phyloP scores from a whole-genome alignment of 2,113 vertebrate species.

The Kryptolebias marmoratus region DNA sequence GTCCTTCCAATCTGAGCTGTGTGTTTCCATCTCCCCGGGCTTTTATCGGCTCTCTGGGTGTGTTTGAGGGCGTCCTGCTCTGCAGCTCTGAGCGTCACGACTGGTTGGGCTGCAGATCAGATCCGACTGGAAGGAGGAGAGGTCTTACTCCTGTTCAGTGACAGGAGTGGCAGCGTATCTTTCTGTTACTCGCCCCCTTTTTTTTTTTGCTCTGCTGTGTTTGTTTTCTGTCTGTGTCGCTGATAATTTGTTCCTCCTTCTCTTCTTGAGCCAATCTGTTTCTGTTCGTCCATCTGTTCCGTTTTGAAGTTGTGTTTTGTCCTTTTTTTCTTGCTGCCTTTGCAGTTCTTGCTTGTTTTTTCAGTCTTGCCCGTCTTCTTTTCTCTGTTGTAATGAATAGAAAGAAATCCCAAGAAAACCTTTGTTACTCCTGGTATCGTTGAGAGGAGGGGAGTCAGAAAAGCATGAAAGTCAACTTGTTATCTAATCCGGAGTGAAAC shows the following conservation, averaged over 20 bases:
- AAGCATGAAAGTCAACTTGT: conserved; percentile 31
- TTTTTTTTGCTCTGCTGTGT: neutral
- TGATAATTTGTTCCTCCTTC: conserved; percentile 7
- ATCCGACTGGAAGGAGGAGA: conserved; percentile 37
- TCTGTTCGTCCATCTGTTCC: neutral
- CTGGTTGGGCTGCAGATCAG: conserved; percentile 45
- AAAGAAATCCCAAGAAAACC: conserved; percentile 21
- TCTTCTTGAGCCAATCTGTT: neutral
- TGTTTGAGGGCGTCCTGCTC: conserved; percentile 19
- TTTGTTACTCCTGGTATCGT: neutral
- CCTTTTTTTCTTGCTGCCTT: neutral
- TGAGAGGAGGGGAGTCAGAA: conserved; percentile 5
- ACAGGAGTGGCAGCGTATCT: conserved; percentile 43
- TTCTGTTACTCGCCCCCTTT: conserved; percentile 4
- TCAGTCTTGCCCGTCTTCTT: neutral
- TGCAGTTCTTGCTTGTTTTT: neutral
- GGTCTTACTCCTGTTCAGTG: conserved; percentile 32
- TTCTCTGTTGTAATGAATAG: neutral
- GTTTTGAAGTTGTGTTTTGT: neutral
- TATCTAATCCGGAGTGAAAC: conserved; percentile 51
- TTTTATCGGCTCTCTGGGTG: conserved; percentile 1
- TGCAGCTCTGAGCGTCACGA: conserved; percentile 21
- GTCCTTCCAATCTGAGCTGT: neutral
- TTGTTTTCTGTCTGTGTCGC: conserved; percentile 5
- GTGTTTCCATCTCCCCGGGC: neutral